These are phyloP conservation scores for Parascotia fuliginaria DNA, from an alignment of 2,888 invertebrate genomes.

Conservation along the genomic window DNA sequence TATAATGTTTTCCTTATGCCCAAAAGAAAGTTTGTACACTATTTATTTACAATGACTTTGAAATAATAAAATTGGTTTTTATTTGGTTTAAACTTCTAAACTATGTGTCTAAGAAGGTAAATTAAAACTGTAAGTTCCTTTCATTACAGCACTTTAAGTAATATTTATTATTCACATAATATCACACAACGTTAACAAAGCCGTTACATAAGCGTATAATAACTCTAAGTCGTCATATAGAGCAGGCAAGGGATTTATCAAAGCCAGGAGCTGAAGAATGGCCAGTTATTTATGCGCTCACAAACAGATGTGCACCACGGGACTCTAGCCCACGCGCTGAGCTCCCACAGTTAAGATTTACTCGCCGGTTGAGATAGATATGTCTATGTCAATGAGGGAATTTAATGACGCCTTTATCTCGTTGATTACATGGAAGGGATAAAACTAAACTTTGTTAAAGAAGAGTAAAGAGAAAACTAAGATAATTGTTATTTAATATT, in stretches of 20 bases:
- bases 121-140: too few relatives aligned
- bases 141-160: too few relatives aligned
- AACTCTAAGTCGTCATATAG: slow-evolving; percentile 58
- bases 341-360: slow-evolving; percentile 39
- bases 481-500: too few relatives aligned
- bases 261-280: slow-evolving; percentile 63
- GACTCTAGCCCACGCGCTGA: slow-evolving; percentile 63
- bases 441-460: neutral
- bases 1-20: too few relatives aligned
- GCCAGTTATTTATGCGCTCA: slow-evolving; percentile 50
- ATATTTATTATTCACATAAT: too few relatives aligned
- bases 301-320: slow-evolving; percentile 68
- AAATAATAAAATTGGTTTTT: too few relatives aligned
- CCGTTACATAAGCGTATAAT: slow-evolving; percentile 45
- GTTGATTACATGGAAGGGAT: slow-evolving; percentile 3
- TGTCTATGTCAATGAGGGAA: slow-evolving; percentile 39
- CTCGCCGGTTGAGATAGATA: slow-evolving; percentile 39
- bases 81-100: too few relatives aligned
- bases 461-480: neutral
- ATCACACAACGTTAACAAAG: slow-evolving; percentile 4
- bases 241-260: slow-evolving; percentile 62
- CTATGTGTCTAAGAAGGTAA: too few relatives aligned
- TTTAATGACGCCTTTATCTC: slow-evolving; percentile 36
- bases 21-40: too few relatives aligned
- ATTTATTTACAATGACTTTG: too few relatives aligned